Base-by-base conservation (phyloP, 2,888 invertebrate genomes). In the Pyrrhosoma nymphula region DNA sequence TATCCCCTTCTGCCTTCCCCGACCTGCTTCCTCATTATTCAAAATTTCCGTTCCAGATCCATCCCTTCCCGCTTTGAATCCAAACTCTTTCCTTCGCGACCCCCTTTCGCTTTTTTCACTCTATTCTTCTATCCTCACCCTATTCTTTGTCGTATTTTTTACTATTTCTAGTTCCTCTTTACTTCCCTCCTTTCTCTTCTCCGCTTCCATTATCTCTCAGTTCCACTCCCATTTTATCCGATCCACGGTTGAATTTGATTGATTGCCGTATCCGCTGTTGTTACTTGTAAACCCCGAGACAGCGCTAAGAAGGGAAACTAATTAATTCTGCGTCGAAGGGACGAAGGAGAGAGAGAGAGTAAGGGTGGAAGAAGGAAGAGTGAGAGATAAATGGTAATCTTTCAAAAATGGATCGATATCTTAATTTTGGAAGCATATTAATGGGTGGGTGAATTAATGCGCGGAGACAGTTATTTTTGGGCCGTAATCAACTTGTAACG, bases 241-340 rank as follows among this genome's bases (percentile, higher is more conserved):
- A 82, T 82, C 82, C 35, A 89, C 23, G 89, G 26, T 14, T 35
- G 55, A 47, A 47, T 56, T 55, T 56, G 89, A 93, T 93, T 93
- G 93, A 93, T 93, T 39, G 47, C 60, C 47, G 69, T 63, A 93
- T 93, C 69, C 47, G 47, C 69, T 26, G 93, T 69, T 93, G 69
- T 93, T 63, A 63, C 69, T 47, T 93, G 69, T 69, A 47, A 47
- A 69, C 89, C 26, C 26, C 89, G n/a, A 89, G 89, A 63, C 91
- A 63, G 63, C 69, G 39, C 69, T 69, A 69, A 93, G 69, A 69
- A 93, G 93, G 93, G 35, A 75, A 93, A 93, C 69, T 93, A 93
- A 93, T 93, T 93, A 93, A 93, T 93, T 63, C 30, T 69, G 93
- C n/a, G 30, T 90, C 8, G n/a, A 69, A 93, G 60, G 63, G 93